Evolutionary conservation across 2,888 invertebrate species (phyloP).

Genomic region (Xanthostigma xanthostigma): DNA sequence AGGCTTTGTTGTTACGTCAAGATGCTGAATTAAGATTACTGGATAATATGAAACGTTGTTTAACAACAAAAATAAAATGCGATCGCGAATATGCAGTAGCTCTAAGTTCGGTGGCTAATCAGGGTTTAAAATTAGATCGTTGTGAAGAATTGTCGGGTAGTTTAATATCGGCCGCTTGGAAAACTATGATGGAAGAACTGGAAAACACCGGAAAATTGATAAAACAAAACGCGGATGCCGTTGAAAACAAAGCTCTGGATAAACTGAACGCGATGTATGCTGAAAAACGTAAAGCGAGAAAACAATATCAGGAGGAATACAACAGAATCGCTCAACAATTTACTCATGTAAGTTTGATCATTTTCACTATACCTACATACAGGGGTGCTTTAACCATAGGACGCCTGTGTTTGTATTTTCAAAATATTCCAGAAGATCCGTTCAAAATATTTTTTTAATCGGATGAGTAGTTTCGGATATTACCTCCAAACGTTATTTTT

Average conservation of each 20-base stretch:
- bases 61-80: constrained; percentile 75
- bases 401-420: too few species aligned
- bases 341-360: constrained; percentile 46
- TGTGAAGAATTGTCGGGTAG: constrained; percentile 59
- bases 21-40: constrained; percentile 85
- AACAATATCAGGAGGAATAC: constrained; percentile 81
- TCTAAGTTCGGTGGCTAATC: constrained; percentile 62
- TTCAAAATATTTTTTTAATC: too few species aligned
- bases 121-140: constrained; percentile 72
- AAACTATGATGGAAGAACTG: constrained; percentile 75
- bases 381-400: too few species aligned
- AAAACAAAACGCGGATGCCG: constrained; percentile 68
- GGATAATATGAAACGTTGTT: constrained; percentile 80
- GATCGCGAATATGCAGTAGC: constrained; percentile 84
- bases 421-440: too few species aligned
- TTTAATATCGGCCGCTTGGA: constrained; percentile 59
- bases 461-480: too few species aligned
- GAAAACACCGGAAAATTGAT: constrained; percentile 73
- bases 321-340: constrained; percentile 67
- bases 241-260: constrained; percentile 71
- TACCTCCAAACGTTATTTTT: too few species aligned
- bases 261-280: constrained; percentile 63
- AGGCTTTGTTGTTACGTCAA: constrained; percentile 77
- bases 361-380: background rate
- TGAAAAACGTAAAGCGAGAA: constrained; percentile 78